Base-by-base conservation (phyloP, 2,797 vertebrate genomes). In the Microtus californicus region DNA sequence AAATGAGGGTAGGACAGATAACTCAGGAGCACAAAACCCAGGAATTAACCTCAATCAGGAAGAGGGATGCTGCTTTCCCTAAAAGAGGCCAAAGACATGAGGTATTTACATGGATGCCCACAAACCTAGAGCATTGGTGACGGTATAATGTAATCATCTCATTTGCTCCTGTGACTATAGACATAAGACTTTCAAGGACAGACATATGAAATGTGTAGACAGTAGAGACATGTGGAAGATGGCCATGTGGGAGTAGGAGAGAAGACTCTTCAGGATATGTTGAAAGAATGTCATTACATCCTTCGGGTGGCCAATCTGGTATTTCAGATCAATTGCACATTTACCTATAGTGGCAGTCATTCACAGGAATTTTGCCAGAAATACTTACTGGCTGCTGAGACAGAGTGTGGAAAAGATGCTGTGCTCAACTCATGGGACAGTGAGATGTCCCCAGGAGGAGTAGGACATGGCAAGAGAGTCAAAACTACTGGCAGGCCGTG, bases 281-380 rank as follows among this genome's bases (percentile, higher is more conserved):
- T 31, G 78, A 67, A 91, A 40, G 27, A 56, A n/a, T 43, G 15
- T 29, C 31, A 34, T 37, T 78, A 34, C 29, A 23, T 6, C 29
- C 40, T 17, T 43, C 11, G 31, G 56, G 59, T 48, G 48, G 56
- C 45, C 15, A 63, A 88, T 61, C 6, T 73, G 56, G 19, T 31
- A 88, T 6, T 59, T 95, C 54, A 90, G 54, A 69, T 69, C 51
- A 77, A 12, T 40, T 73, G 79, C 56, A 93, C 67, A 79, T 73
- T 93, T 73, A 89, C 59, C 76, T 90, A 69, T 0, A 25, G 51
- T 93, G 87, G 91, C 5, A 89, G 1, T 69, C 86, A 65, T 87
- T 87, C 54, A 37, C 27, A 40, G 13, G 31, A 67, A 90, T 89
- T 95, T 82, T 37, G 71, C 71, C 56, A 10, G 82, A 95, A 77